Conservation (phyloP, 1,140 invertebrate genomes). For the Papilio polyxenes region DNA sequence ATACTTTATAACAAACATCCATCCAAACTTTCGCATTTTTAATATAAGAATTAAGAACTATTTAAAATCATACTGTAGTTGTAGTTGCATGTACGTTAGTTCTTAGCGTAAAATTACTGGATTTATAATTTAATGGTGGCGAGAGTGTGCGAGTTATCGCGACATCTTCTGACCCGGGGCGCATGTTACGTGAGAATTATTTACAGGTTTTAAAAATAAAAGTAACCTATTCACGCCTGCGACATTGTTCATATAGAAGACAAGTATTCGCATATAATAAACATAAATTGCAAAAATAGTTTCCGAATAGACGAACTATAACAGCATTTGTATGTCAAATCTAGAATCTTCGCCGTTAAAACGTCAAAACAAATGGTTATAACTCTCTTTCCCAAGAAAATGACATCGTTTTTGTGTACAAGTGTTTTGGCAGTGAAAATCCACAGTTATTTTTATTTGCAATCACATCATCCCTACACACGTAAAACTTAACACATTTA, state of each 20-base stretch:
- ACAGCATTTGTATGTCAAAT: too few relatives aligned
- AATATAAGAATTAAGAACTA: not conserved
- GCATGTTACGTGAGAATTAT: conserved; percentile 37
- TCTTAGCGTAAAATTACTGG: conserved; percentile 56
- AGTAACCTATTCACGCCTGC: not conserved
- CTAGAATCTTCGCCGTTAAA: too few relatives aligned
- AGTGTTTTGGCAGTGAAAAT: too few relatives aligned
- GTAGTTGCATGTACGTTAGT: conserved; percentile 45
- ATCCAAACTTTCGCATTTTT: not conserved
- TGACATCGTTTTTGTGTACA: too few relatives aligned
- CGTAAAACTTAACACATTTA: not conserved
- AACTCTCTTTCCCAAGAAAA: too few relatives aligned
- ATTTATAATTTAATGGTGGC: conserved; percentile 60
- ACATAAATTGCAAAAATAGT: too few relatives aligned
- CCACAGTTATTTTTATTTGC: too few relatives aligned
- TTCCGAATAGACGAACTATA: too few relatives aligned
- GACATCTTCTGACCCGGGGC: conserved; percentile 53
- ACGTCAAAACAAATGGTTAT: too few relatives aligned
- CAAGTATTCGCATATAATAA: not conserved
- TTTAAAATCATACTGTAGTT: conserved; percentile 42
- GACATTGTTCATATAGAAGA: not conserved
- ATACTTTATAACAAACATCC: too few relatives aligned
- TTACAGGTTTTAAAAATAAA: conserved; percentile 37
- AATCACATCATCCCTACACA: too few relatives aligned
- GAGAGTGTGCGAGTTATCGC: conserved; percentile 46